Evolutionary conservation across 2,113 vertebrate genomes (phyloP).

Genomic region (Pseudorasbora parva): DNA sequence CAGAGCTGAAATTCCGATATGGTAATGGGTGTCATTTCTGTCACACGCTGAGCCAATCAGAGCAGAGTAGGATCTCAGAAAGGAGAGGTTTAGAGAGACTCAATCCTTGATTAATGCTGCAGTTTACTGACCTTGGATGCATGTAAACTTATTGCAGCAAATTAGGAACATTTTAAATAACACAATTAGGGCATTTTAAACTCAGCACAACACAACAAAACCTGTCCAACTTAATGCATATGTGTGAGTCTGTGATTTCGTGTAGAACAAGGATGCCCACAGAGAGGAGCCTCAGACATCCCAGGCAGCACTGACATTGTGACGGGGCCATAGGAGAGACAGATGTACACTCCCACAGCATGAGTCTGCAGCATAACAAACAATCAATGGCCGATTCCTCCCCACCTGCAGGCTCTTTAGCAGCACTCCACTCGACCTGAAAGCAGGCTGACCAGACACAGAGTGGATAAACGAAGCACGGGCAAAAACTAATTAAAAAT

Average conservation of each 20-base stretch:
- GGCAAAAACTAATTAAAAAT: constrained; percentile 62
- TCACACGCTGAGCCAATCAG: too few species aligned
- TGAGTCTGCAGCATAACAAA: constrained; percentile 57
- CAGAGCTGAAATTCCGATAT: too few species aligned
- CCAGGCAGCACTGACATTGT: constrained; percentile 13
- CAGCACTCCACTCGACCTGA: neutral
- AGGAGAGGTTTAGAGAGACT: too few species aligned
- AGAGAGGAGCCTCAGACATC: constrained; percentile 21
- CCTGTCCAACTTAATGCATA: constrained; percentile 7
- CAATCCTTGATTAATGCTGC: too few species aligned
- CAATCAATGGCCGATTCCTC: constrained; percentile 46
- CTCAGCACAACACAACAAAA: constrained; percentile 28
- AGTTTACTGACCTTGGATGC: too few species aligned
- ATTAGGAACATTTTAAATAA: too few species aligned
- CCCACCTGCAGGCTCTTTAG: constrained; percentile 24
- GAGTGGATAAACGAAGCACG: constrained; percentile 54
- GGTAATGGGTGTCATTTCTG: too few species aligned
- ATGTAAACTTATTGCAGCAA: too few species aligned
- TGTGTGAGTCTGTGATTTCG: constrained; percentile 38
- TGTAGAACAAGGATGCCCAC: constrained; percentile 20
- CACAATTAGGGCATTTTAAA: too few species aligned
- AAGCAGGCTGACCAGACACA: constrained; percentile 34
- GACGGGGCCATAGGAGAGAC: constrained; percentile 46
- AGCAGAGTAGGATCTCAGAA: too few species aligned
- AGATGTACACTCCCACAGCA: constrained; percentile 61